These are phyloP conservation scores for Olivierus martensii DNA, from an alignment of 1,140 invertebrate genomes.

Conservation along the genomic window DNA sequence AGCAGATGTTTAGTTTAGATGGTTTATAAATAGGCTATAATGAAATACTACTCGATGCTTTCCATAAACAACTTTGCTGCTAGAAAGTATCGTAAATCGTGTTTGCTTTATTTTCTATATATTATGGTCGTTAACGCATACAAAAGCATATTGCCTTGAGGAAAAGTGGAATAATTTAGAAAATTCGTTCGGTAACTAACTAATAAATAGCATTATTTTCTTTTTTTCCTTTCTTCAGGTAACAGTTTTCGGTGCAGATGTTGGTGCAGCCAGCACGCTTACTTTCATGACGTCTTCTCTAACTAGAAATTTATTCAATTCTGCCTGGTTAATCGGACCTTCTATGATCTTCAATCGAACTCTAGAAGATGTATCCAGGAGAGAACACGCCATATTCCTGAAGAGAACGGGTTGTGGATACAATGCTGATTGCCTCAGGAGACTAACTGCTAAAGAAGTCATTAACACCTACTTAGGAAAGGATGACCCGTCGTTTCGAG, in stretches of 20 bases:
- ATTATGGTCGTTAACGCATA: no score
- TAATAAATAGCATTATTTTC: no score
- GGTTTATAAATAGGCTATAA: no score
- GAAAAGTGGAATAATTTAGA: no score
- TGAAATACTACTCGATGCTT: no score
- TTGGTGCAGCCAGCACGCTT: conserved; percentile 11
- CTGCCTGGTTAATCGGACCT: conserved; percentile 18
- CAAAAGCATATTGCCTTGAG: no score
- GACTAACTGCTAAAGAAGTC: conserved; percentile 5
- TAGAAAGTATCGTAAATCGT: no score
- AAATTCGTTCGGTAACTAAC: no score
- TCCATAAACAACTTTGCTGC: no score
- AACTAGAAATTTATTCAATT: background rate
- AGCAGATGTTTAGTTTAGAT: no score
- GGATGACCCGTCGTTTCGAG: conserved; percentile 20
- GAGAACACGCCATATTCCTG: conserved; percentile 12
- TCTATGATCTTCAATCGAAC: conserved; percentile 14
- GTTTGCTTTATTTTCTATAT: no score
- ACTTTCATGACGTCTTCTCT: conserved; percentile 3
- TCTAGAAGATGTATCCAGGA: conserved; percentile 8
- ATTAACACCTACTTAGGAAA: conserved; percentile 13
- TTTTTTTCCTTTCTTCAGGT: conserved; percentile 2
- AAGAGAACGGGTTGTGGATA: conserved; percentile 4
- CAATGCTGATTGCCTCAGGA: conserved; percentile 9
- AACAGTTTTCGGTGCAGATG: conserved; percentile 13